Evolutionary conservation across 1,140 invertebrate species (phyloP).

Genomic region (Dreissena rostriformis): DNA sequence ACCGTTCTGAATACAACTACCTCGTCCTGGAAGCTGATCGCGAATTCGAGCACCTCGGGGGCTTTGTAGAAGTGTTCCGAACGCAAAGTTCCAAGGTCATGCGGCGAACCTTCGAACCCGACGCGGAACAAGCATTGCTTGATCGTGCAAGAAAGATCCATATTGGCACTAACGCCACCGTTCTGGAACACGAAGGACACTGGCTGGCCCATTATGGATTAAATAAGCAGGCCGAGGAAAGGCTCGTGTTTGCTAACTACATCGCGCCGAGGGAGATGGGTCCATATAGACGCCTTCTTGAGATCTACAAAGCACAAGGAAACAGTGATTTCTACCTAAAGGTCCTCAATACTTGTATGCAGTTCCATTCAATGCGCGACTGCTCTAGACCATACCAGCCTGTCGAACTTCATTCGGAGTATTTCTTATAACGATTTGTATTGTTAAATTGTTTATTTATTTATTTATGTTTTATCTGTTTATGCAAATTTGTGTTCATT

Average conservation of each 20-base stretch:
- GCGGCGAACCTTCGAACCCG: slow-evolving; percentile 51
- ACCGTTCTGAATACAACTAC: slow-evolving; percentile 75
- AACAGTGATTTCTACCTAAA: neutral
- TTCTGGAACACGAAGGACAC: slow-evolving; percentile 72
- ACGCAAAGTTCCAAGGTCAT: slow-evolving; percentile 62
- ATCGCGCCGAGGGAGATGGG: slow-evolving; percentile 13
- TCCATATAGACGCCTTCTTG: slow-evolving; percentile 14
- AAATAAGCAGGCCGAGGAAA: slow-evolving; percentile 60
- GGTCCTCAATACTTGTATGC: slow-evolving; percentile 17
- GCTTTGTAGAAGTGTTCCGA: slow-evolving; percentile 68
- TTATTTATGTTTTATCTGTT: too few species aligned
- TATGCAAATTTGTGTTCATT: too few species aligned
- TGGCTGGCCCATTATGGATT: slow-evolving; percentile 63
- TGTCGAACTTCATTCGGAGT: slow-evolving; percentile 13
- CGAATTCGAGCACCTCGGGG: slow-evolving; percentile 62
- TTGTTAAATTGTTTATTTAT: too few species aligned
- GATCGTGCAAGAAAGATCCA: slow-evolving; percentile 50
- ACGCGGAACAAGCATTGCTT: slow-evolving; percentile 53
- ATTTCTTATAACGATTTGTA: neutral
- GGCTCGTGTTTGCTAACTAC: slow-evolving; percentile 52
- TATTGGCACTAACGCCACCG: slow-evolving; percentile 66
- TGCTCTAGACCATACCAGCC: slow-evolving; percentile 5
- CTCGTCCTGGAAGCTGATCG: slow-evolving; percentile 63
- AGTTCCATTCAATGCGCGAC: neutral
- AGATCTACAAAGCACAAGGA: slow-evolving; percentile 11